These are phyloP conservation scores for Eilema sororculum DNA, from an alignment of 2,888 invertebrate genomes.

Conservation along the genomic window DNA sequence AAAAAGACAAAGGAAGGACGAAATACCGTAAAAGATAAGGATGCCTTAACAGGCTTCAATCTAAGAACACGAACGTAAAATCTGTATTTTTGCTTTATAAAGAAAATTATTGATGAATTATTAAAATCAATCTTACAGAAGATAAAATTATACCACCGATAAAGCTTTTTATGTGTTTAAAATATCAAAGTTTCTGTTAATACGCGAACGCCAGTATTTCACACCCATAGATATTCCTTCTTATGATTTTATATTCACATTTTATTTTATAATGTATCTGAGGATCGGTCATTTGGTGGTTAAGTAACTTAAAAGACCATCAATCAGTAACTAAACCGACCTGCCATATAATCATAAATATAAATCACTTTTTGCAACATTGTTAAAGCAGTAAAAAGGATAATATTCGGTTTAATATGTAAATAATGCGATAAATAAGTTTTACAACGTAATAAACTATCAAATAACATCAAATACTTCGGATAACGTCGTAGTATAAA, in stretches of 20 bases:
- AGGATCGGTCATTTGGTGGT: no score
- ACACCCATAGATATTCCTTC: neutral
- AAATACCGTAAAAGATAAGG: neutral
- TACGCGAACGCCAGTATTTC: neutral
- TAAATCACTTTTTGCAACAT: neutral
- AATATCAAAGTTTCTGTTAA: neutral
- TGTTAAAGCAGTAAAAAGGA: neutral
- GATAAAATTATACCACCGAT: neutral
- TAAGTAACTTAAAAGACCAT: neutral
- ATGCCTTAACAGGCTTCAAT: neutral
- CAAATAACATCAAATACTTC: constrained; percentile 43
- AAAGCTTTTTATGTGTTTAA: neutral
- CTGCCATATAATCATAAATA: no score
- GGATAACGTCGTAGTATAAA: neutral
- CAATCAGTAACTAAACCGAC: neutral
- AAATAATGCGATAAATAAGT: neutral
- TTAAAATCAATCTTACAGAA: neutral
- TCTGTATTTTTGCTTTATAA: neutral
- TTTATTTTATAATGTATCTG: neutral
- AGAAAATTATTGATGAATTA: neutral
- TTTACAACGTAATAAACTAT: neutral
- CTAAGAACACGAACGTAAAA: neutral
- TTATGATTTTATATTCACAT: no score
- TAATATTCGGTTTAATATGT: neutral
- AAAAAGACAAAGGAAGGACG: neutral